Evolutionary conservation across 1,140 invertebrate species (phyloP).

Genomic region (Brachionus calyciflorus): DNA sequence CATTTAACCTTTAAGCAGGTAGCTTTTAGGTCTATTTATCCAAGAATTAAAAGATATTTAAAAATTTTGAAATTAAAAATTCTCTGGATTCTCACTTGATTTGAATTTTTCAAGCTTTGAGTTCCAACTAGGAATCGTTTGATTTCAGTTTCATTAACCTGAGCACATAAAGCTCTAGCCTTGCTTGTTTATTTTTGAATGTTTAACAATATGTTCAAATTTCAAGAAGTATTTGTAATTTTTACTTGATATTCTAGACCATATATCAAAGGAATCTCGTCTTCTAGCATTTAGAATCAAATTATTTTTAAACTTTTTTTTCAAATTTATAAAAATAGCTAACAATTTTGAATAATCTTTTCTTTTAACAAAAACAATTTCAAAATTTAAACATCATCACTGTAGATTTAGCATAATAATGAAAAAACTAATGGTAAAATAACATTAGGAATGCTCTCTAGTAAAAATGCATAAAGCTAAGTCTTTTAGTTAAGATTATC

Average conservation of each 20-base stretch:
- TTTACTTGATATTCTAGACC: constrained; percentile 45
- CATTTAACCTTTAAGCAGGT: no score
- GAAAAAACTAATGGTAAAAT: no score
- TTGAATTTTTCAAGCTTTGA: constrained; percentile 23
- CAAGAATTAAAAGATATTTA: neutral
- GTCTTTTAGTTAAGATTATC: no score
- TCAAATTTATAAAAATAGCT: no score
- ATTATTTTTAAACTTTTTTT: neutral
- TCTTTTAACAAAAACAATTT: no score
- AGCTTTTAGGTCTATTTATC: no score
- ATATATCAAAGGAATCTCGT: constrained; percentile 46
- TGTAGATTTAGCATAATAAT: no score
- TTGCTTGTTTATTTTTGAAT: neutral
- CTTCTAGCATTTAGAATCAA: constrained; percentile 12
- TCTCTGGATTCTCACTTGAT: constrained; percentile 1
- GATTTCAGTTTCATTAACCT: constrained; percentile 5
- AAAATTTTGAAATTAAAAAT: neutral
- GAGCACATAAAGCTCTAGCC: constrained; percentile 32
- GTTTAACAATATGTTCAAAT: no score
- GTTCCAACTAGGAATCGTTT: constrained; percentile 42
- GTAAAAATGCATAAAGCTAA: no score
- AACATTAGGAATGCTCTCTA: no score
- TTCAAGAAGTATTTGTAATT: neutral
- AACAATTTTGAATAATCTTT: no score
- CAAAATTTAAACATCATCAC: no score